Evolutionary conservation across 1,140 invertebrate genomes (phyloP).

Genomic region (Magallana ariakensis): DNA sequence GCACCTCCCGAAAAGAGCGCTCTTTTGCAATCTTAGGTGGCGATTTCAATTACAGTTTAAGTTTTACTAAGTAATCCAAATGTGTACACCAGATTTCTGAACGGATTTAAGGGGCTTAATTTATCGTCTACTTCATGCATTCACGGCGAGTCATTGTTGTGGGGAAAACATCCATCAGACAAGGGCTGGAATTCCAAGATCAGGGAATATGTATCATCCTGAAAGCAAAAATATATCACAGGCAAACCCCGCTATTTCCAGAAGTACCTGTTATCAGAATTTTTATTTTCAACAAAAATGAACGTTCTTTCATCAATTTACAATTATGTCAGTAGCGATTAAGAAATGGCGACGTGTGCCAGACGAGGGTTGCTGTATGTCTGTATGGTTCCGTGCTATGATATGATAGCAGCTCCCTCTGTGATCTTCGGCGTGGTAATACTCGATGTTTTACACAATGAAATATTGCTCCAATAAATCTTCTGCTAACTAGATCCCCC

Average conservation of each 20-base stretch:
- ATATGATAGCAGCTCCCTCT: not conserved
- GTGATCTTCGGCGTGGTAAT: not conserved
- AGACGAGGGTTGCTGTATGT: not conserved
- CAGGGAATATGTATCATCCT: not conserved
- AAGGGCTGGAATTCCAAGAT: not conserved
- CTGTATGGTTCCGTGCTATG: not conserved
- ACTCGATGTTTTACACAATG: constrained; percentile 27
- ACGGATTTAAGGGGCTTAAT: not conserved
- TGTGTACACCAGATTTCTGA: constrained; percentile 5
- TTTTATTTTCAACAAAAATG: constrained; percentile 17
- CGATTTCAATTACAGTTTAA: constrained; percentile 4
- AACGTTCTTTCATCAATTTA: constrained; percentile 30
- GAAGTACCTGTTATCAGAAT: constrained; percentile 24
- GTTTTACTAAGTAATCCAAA: not conserved
- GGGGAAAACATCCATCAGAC: not conserved
- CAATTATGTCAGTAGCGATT: constrained; percentile 16
- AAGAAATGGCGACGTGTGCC: not conserved
- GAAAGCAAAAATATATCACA: constrained; percentile 36
- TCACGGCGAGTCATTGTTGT: not conserved
- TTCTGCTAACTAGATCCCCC: constrained; percentile 6
- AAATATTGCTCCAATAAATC: constrained; percentile 31
- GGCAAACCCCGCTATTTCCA: constrained; percentile 2
- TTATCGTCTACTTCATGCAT: not conserved
- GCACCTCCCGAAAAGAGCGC: not conserved
- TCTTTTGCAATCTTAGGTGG: not conserved